Base-by-base conservation (phyloP, 92 coral and sea anemone species). In the Zoanthus gigantus region DNA sequence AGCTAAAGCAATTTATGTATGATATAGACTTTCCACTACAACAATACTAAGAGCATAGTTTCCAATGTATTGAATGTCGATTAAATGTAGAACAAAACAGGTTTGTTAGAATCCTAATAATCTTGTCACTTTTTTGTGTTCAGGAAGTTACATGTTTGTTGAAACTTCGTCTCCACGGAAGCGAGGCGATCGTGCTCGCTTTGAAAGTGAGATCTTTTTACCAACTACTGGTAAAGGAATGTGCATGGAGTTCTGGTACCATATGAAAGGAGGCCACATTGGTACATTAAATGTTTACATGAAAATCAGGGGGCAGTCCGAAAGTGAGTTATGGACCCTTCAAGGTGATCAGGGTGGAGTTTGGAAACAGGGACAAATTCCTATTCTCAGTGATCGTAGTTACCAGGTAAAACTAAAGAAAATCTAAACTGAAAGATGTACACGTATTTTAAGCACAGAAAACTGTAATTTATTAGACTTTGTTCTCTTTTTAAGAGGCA, bases 191-290 rank as follows among this genome's bases (percentile, higher is more conserved):
- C 96, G 94, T 42, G 98, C 98, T n/a, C 92, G 94, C 74, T 83
- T 96, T 4, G 98, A 96, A 85, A 95, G 98, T 90, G 92, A 94
- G 53, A 92, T 96, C 0, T 93, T 96, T 75, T 84, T 89, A 48
- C 90, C 98, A 42, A 96, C 98, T 10, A 71, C 98, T 31, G 92
- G 96, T 71, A 84, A 61, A 53, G 98, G 98, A 8, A 87, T 91
- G 47, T 96, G 98, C 72, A 86, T 96, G 98, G 91, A 89, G 79
- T 96, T 96, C 80, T 96, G 98, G 94, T 96, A 93, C 82, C 98
- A 96, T 82, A 96, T 96, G 98, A 90, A 92, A 50, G 98, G 98
- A 11, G 82, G 73, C 14, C 96, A 93, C 48, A 94, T 96, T 82
- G 96, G 98, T 34, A 60, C 94, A 10, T 85, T 96, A 50, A 91